Base-by-base conservation (phyloP, 2,797 vertebrate genomes). In the Karalla daura region DNA sequence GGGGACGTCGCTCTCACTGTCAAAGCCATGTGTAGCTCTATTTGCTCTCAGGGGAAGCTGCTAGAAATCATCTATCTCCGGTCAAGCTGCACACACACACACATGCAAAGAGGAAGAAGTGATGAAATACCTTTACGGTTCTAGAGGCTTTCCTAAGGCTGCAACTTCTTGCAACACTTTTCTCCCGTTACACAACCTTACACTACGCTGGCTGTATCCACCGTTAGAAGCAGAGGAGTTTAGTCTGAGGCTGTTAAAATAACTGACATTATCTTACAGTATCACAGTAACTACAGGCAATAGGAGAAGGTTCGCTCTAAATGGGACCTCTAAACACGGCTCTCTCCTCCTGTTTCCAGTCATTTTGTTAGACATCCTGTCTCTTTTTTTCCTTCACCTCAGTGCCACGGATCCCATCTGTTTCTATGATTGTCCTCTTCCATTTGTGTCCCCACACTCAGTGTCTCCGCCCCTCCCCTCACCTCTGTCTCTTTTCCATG, bases 1-100 rank as follows among this genome's bases (percentile, higher is more conserved):
- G 33, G 41, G 55, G 28, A 56, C 58, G 45, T 43, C 13, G 21
- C 64, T 65, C 80, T 86, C 63, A 77, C 65, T 85, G 86, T 87
- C 88, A 89, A 66, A 78, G 63, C 40, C 87, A 89, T 70, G 70
- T 86, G 86, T 23, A 70, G 78, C 58, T 32, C 47, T 49, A 25
- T 2, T n/a, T n/a, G 14, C 18, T 44, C 70, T 59, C 46, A 44
- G 62, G 68, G 63, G 67, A 75, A n/a, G 39, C 68, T 60, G 51
- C 78, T 49, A 54, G 65, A 60, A 33, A 44, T 27, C 54, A 55
- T 44, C 67, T 39, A 41, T 58, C 54, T 37, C 25, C 6, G 0
- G 23, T 33, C 21, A 27, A 71, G 65, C 30, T 33, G 32, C 13
- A 30, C 18, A 7, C 24, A n/a, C 35, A 46, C 20, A 20, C 13